Percentiles rank a stretch among this genome's conserved stretches.
phyloP scores from a whole-genome alignment of 37 sponge, comb jelly and placozoan species.

The Cladorhizidae sp. region DNA sequence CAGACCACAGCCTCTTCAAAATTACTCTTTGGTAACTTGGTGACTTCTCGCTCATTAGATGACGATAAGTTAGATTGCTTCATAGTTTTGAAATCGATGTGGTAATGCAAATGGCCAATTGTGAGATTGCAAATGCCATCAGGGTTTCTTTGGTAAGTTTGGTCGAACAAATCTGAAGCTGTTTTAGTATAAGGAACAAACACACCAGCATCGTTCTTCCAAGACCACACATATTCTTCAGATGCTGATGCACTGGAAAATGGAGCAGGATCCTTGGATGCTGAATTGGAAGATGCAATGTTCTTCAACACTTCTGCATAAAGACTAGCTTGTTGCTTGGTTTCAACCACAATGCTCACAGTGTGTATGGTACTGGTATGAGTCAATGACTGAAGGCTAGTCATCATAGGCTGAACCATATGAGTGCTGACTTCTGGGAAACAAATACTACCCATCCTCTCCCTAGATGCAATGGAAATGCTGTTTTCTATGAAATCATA shows the following conservation, averaged over 20 bases:
- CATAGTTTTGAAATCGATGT: conserved; percentile 9
- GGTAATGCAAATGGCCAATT: background rate
- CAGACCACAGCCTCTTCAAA: conserved; percentile 12
- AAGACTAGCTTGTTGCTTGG: background rate
- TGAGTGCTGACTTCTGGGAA: conserved; percentile 69
- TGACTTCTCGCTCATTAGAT: background rate
- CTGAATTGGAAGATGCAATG: too few species aligned
- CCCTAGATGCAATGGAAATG: conserved; percentile 1
- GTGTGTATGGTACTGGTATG: conserved; percentile 24
- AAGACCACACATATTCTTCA: conserved; percentile 23
- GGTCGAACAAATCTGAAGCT: background rate
- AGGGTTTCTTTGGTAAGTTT: background rate
- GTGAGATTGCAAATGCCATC: background rate
- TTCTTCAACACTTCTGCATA: background rate
- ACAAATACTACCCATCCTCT: conserved; percentile 42
- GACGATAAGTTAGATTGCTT: conserved; percentile 2
- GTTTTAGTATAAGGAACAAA: conserved; percentile 5
- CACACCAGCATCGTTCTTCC: conserved; percentile 34
- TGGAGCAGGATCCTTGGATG: too few species aligned
- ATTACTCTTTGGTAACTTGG: too few species aligned
- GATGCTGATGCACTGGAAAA: background rate
- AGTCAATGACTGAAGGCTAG: background rate
- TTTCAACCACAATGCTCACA: background rate
- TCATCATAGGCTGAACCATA: conserved; percentile 25
- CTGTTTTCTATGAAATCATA: background rate